A percentile compares a stretch with the other conserved stretches of the same genome.
Conservation (phyloP, 2,797 vertebrate species). For the Dromococcyx pavoninus region DNA sequence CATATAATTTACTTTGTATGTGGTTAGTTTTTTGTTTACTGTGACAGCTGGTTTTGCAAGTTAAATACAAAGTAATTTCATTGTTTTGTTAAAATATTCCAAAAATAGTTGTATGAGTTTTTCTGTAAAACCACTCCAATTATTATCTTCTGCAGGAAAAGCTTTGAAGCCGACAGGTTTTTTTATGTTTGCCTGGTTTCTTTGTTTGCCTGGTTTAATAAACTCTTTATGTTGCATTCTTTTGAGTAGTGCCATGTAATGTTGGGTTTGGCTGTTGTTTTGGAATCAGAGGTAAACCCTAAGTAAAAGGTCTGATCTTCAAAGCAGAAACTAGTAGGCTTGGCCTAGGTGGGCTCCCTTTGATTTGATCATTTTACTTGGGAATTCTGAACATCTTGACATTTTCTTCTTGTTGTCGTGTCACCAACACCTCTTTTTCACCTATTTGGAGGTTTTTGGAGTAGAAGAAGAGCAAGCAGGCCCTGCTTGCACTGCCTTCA, state of each 20-base stretch:
- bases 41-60: not conserved
- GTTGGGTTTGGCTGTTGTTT: not conserved
- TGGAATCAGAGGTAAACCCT: not conserved
- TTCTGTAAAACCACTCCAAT: not conserved
- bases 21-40: not conserved
- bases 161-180: not conserved
- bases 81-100: not conserved
- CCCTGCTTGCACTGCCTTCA: accelerated
- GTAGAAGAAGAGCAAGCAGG: not conserved
- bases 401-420: not conserved
- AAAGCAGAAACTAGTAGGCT: not conserved
- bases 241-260: not conserved
- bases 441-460: not conserved
- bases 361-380: not conserved
- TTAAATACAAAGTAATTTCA: not conserved
- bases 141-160: not conserved
- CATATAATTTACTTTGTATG: not conserved
- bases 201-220: not conserved
- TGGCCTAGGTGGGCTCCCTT: not conserved
- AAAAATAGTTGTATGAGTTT: not conserved
- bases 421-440: not conserved
- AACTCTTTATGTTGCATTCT: not conserved
- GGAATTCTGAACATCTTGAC: not conserved
- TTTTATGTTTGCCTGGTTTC: not conserved
- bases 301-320: not conserved